These are phyloP conservation scores for Lobophora halterata DNA, from an alignment of 2,888 invertebrate species.

Conservation along the genomic window DNA sequence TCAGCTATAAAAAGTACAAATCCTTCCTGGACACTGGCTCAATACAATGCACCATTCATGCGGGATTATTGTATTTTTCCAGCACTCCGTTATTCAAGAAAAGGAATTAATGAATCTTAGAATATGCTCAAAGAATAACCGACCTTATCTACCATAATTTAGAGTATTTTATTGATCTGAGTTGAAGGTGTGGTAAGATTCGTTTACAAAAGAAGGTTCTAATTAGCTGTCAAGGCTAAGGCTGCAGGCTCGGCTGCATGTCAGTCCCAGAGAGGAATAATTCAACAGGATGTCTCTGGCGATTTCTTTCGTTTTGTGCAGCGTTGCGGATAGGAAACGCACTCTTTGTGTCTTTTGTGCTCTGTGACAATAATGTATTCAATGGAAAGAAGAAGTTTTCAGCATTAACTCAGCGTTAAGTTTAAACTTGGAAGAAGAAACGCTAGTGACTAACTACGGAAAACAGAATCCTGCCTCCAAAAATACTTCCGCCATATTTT, in stretches of 20 bases:
- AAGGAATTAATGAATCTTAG: conserved; percentile 67
- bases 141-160: conserved; percentile 42
- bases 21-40: conserved; percentile 79
- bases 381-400: too few relatives aligned
- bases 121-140: conserved; percentile 37
- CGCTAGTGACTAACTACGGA: too few relatives aligned
- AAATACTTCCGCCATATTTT: too few relatives aligned
- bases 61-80: conserved; percentile 79
- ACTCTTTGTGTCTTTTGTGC: conserved; percentile 38
- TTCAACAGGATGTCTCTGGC: conserved; percentile 73
- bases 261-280: conserved; percentile 75
- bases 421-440: conserved; percentile 11
- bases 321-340: conserved; percentile 48
- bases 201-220: conserved; percentile 75
- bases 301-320: conserved; percentile 73
- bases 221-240: conserved; percentile 79
- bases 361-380: conserved; percentile 29
- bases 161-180: conserved; percentile 39
- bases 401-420: too few relatives aligned
- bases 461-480: too few relatives aligned
- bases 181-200: conserved; percentile 55
- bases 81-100: conserved; percentile 74
- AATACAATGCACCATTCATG: conserved; percentile 75
- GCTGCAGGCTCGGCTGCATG: conserved; percentile 59
- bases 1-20: conserved; percentile 77